A percentile compares a stretch with the other conserved stretches of the same genome.
These are phyloP conservation scores for Lithophane leautieri DNA, from an alignment of 2,888 invertebrate genomes.

Conservation along the genomic window DNA sequence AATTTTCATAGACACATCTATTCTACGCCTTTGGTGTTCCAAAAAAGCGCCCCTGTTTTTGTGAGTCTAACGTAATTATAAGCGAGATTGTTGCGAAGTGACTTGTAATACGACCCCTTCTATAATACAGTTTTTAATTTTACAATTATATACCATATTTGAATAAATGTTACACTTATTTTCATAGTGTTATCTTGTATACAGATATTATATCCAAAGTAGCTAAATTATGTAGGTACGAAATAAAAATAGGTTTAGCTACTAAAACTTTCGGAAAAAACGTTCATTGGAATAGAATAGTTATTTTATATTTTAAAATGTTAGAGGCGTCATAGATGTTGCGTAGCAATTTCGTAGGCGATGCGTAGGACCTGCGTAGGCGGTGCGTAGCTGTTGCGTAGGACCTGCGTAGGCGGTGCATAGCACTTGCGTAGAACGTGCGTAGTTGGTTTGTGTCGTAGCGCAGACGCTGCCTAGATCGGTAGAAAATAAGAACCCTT, in stretches of 20 bases:
- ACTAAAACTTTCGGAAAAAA: background rate
- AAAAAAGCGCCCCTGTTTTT: constrained; percentile 81
- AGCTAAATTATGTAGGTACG: background rate
- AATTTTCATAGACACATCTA: constrained; percentile 42
- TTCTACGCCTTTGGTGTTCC: constrained; percentile 64
- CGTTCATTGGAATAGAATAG: background rate
- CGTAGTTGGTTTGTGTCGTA: background rate
- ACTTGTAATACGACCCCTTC: constrained; percentile 87
- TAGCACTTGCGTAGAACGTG: constrained; percentile 2
- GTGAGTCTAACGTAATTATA: constrained; percentile 87
- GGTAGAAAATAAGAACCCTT: background rate
- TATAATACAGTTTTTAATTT: constrained; percentile 79
- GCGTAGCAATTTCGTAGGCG: constrained; percentile 8
- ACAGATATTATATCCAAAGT: background rate
- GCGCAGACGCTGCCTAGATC: background rate
- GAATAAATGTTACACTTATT: constrained; percentile 36
- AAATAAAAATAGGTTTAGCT: background rate
- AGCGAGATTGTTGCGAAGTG: constrained; percentile 87
- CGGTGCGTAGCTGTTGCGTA: constrained; percentile 11
- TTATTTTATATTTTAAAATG: background rate
- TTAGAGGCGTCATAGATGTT: background rate
- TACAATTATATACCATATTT: constrained; percentile 74
- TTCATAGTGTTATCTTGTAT: background rate
- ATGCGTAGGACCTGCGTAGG: constrained; percentile 7
- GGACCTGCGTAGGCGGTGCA: background rate